These are phyloP conservation scores for Chrysotoxum bicinctum DNA, from an alignment of 2,888 invertebrate genomes.

Conservation along the genomic window DNA sequence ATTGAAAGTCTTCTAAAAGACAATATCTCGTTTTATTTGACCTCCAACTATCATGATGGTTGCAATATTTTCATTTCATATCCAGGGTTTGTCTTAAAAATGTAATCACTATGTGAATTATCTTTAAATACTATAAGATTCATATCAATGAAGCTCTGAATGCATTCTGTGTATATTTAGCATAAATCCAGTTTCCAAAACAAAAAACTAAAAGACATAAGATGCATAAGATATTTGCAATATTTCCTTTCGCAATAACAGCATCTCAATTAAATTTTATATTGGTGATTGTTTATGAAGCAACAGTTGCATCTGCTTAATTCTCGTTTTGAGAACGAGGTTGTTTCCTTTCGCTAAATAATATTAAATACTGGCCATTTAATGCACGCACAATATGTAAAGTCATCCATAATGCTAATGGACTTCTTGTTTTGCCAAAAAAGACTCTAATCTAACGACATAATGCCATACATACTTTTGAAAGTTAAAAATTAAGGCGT, in stretches of 20 bases:
- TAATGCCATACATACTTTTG: background rate
- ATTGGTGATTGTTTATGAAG: background rate
- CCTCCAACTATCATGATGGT: no score
- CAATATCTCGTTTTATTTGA: no score
- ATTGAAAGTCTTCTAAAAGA: no score
- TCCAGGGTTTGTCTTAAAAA: no score
- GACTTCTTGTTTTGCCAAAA: background rate
- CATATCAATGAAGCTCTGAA: background rate
- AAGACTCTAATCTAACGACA: background rate
- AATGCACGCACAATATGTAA: background rate
- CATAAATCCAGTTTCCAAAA: background rate
- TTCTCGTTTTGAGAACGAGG: constrained; percentile 16
- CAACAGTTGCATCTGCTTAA: background rate
- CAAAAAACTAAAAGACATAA: background rate
- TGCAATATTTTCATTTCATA: no score
- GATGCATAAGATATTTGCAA: background rate
- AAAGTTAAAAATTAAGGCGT: background rate
- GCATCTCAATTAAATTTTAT: constrained; percentile 1
- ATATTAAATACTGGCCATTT: background rate
- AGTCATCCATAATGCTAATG: background rate
- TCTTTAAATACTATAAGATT: background rate
- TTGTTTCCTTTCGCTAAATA: constrained; percentile 29
- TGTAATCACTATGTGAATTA: no score
- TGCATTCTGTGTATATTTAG: background rate
- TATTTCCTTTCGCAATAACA: constrained; percentile 4